Base-by-base conservation (phyloP, 2,797 vertebrate species). In the Acanthurus leucopareius region DNA sequence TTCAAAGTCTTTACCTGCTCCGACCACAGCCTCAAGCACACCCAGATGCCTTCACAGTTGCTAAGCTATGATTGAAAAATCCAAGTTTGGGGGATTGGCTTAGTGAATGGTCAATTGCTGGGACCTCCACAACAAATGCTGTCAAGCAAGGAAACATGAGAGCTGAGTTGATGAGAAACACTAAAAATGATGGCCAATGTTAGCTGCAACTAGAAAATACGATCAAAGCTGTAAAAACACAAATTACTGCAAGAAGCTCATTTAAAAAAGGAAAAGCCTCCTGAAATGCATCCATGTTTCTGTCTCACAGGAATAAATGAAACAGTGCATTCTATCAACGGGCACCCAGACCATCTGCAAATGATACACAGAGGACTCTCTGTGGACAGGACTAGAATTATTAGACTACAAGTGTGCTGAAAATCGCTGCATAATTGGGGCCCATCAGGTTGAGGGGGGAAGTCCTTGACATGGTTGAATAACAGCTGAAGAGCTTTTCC, bases 381-480 rank as follows among this genome's bases (percentile, higher is more conserved):
- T 63, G 67, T 69, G 79, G 82, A 76, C 65, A 69, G 38, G 49
- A 73, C 65, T 63, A 58, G 69, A 77, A 75, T 89, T 76, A 86
- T 86, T 79, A 88, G 68, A 77, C 69, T 57, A 70, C 61, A 72
- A 83, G 80, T 82, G 61, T 60, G 64, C 64, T 87, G 80, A 49
- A 89, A 91, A 88, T 84, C 22, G 51, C 42, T 51, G 65, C 69
- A 87, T 90, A 89, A 90, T 89, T 88, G 80, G 78, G 58, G 60
- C 45, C 74, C 82, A 82, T 70, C 76, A 68, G 68, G 82, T 79
- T 86, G 81, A 89, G 53, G 69, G 63, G 70, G 57, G 42, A 85
- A 86, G 82, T 79, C 80, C 75, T 77, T 88, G 90, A 87, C 87
- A 88, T 78, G 65, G 51, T 76, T 85, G 69, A 91, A 85, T 87